phyloP scores from a whole-genome alignment of 2,888 invertebrate genomes.

The Eulithis testata region DNA sequence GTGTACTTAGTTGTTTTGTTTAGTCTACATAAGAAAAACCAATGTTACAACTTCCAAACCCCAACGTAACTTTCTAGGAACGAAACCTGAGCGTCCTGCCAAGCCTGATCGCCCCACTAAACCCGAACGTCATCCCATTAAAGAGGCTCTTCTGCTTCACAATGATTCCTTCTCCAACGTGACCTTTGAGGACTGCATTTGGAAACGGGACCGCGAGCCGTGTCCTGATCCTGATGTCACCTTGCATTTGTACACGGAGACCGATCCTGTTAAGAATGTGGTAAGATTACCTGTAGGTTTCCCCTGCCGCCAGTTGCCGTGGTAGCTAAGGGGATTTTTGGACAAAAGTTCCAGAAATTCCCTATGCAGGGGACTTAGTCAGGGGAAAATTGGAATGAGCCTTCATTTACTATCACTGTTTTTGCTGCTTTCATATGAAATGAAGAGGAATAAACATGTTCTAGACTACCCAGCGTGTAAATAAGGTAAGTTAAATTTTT shows the following conservation, averaged over 20 bases:
- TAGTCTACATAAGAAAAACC: not conserved
- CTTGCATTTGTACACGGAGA: conserved; percentile 86
- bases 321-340: no score
- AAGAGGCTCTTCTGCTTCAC: conserved; percentile 86
- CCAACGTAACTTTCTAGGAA: conserved; percentile 13
- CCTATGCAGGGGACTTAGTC: no score
- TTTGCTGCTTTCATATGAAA: no score
- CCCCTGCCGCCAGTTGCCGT: no score
- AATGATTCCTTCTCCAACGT: conserved; percentile 83
- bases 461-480: no score
- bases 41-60: conserved; percentile 10
- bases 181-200: conserved; percentile 87
- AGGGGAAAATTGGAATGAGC: no score
- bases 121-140: conserved; percentile 78
- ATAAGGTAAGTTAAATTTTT: no score
- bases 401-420: not conserved
- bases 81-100: conserved; percentile 8
- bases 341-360: no score
- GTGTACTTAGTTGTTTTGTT: no score
- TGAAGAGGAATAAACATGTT: no score
- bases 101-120: conserved; percentile 64
- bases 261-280: conserved; percentile 75
- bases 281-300: conserved; percentile 56
- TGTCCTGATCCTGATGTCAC: conserved; percentile 90
- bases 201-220: conserved; percentile 87